phyloP scores from a whole-genome alignment of 1,140 invertebrate genomes.

The Parasteatoda tepidariorum region DNA sequence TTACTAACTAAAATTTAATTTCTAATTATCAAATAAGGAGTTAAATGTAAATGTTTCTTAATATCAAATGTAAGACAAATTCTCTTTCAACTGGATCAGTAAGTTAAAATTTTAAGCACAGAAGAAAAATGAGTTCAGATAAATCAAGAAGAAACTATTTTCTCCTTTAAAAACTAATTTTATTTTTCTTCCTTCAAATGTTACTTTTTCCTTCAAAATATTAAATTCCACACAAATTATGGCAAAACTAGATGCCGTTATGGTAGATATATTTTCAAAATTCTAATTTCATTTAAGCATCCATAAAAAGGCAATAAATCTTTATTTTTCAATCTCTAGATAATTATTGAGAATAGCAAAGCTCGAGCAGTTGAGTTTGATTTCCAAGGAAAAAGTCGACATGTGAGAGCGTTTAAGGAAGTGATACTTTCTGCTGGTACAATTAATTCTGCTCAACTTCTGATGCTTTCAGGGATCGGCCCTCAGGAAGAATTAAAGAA shows the following conservation, averaged over 20 bases:
- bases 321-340: not conserved
- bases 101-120: no score
- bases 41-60: no score
- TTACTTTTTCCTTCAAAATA: no score
- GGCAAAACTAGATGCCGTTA: not conserved
- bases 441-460: conserved; percentile 60
- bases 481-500: conserved; percentile 65
- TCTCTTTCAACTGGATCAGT: no score
- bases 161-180: no score
- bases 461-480: conserved; percentile 69
- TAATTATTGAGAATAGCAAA: conserved; percentile 1
- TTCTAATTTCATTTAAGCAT: not conserved
- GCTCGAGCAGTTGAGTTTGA: conserved; percentile 17
- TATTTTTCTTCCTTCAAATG: no score
- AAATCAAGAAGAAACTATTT: no score
- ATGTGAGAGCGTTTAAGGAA: conserved; percentile 57
- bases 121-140: no score
- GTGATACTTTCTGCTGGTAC: conserved; percentile 54
- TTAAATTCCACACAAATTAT: no score
- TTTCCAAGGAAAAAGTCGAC: not conserved
- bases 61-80: no score
- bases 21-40: no score
- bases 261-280: not conserved
- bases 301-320: not conserved
- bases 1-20: no score